Evolutionary conservation across 2,888 invertebrate species (phyloP).

Genomic region (Parapristionchus giblindavisi): DNA sequence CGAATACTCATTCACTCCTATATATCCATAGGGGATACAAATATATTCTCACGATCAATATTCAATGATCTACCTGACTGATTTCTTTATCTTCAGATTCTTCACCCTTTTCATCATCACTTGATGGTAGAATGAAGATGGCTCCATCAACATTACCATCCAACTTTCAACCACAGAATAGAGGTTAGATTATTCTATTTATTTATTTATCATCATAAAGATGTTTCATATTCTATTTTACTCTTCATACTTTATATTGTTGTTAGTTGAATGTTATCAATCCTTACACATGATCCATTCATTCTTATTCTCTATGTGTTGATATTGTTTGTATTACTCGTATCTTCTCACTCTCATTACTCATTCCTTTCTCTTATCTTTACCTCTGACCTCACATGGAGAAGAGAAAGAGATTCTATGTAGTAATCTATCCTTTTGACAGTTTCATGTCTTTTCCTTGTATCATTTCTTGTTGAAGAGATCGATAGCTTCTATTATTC

Average conservation of each 20-base stretch:
- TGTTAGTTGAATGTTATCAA: background rate
- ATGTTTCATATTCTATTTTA: background rate
- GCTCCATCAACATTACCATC: conserved; percentile 20
- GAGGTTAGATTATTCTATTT: background rate
- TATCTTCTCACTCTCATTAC: background rate
- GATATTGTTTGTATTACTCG: too few relatives aligned
- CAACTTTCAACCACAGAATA: conserved; percentile 25
- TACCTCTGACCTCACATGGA: background rate
- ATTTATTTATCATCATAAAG: background rate
- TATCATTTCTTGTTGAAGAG: background rate
- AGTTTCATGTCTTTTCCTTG: background rate
- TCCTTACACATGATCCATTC: background rate
- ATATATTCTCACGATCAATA: background rate
- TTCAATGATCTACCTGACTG: background rate
- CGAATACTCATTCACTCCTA: too few relatives aligned
- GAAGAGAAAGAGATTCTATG: background rate
- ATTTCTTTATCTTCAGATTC: conserved; percentile 1
- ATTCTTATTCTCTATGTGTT: background rate
- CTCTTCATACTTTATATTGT: background rate
- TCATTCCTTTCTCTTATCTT: background rate
- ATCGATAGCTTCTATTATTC: conserved; percentile 3
- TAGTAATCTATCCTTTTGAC: background rate
- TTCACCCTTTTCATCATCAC: conserved; percentile 17
- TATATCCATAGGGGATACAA: too few relatives aligned
- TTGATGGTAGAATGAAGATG: conserved; percentile 16